Base-by-base conservation (phyloP, 2,797 vertebrate genomes). In the Falco rusticolus region DNA sequence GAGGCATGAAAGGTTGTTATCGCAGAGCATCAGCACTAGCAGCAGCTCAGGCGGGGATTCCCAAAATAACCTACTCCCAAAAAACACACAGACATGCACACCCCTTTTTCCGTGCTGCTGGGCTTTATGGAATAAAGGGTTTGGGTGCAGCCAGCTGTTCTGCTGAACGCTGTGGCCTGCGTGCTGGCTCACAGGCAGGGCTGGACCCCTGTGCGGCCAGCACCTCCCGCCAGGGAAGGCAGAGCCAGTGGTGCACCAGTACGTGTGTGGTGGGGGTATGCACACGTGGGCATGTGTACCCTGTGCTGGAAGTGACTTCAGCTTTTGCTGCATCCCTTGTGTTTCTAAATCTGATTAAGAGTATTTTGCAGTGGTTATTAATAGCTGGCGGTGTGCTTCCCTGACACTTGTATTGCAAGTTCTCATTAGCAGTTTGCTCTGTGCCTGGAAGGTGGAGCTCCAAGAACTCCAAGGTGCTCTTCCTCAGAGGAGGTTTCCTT, bases 1-100 rank as follows among this genome's bases (percentile, higher is more conserved):
- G 75, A 96, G 88, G 22, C 89, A 93, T 39, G 90, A 94, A 90
- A 90, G 84, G 87, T 41, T 96, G 88, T 97, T 96, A 96, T 95
- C 85, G 1, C 63, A 96, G 90, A 90, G 84, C 96, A 95, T 94
- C 94, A 80, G 87, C 71, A 56, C 81, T 19, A 75, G 78, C 94
- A 87, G 83, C 84, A 93, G 90, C 91, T 90, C 93, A 75, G 91
- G 86, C 60, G 0, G 76, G 72, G 82, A 60, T 84, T 86, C 84
- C 90, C 89, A 77, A 91, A 93, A 96, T 66, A 96, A 43, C 83
- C 61, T 71, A 45, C 29, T 92, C 80, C 83, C 77, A 34, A 19
- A 53, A 80, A 74, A 7, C 25, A 22, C 61, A 75, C 4, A 28
- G 71, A 43, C 45, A 72, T 1, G 15, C 29, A 60, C 60, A 25